phyloP scores from a whole-genome alignment of 2,797 vertebrate genomes.

The Peromyscus aztecus region DNA sequence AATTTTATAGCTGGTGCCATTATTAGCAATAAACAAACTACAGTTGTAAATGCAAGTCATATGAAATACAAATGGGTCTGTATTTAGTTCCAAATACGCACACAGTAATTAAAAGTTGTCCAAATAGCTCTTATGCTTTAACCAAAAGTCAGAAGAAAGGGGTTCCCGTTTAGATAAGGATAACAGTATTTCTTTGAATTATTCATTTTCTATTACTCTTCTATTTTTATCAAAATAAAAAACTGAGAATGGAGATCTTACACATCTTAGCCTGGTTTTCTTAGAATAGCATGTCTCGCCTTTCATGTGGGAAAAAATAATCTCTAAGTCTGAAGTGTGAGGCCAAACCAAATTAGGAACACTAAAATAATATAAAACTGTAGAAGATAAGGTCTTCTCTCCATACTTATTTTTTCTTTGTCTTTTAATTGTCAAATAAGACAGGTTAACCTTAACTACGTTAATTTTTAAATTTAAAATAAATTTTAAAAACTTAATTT shows the following conservation, averaged over 20 bases:
- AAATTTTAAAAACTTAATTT: background rate
- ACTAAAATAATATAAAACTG: conserved; percentile 28
- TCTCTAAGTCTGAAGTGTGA: conserved; percentile 33
- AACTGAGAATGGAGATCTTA: conserved; percentile 37
- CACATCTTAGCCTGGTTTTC: conserved; percentile 34
- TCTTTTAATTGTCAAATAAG: background rate
- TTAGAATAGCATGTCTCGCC: conserved; percentile 44
- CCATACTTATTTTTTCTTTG: background rate
- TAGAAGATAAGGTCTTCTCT: background rate
- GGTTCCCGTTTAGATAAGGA: background rate
- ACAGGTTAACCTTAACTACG: background rate
- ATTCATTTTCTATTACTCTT: conserved; percentile 67
- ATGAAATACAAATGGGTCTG: background rate
- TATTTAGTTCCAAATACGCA: conserved; percentile 48
- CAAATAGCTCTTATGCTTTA: conserved; percentile 26
- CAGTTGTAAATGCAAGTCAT: background rate
- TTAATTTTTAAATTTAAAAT: conserved; percentile 45
- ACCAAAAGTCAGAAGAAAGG: conserved; percentile 49
- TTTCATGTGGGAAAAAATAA: conserved; percentile 61
- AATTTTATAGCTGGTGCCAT: background rate
- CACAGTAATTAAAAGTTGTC: conserved; percentile 45
- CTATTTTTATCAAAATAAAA: conserved; percentile 74
- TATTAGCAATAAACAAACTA: background rate
- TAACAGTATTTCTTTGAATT: conserved; percentile 68
- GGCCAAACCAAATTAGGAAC: conserved; percentile 46